These are phyloP conservation scores for Arbacia lixula DNA, from an alignment of 53 echinoderm and acorn worm genomes.

Conservation along the genomic window DNA sequence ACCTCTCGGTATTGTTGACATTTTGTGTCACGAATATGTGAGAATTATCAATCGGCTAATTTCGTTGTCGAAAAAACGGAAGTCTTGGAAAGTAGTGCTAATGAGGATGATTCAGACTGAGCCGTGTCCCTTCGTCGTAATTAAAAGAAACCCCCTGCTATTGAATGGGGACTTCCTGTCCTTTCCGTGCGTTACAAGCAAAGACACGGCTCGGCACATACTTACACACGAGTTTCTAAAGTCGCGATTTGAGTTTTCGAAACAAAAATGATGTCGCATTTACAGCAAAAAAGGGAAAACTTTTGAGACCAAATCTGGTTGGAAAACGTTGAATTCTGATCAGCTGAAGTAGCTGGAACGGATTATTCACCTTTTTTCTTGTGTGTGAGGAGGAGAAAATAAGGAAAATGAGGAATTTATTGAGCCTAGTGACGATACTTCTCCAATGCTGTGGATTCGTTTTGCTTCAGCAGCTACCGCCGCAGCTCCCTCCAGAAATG, in stretches of 20 bases:
- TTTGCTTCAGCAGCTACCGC: conserved; percentile 3
- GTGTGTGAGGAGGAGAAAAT: not conserved
- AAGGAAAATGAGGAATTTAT: conserved; percentile 38
- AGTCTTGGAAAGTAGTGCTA: not conserved
- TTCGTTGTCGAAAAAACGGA: too few relatives aligned
- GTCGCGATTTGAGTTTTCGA: not conserved
- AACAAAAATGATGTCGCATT: not conserved
- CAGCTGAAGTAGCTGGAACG: not conserved
- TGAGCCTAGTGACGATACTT: conserved; percentile 9
- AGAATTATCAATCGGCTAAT: not conserved
- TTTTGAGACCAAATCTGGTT: conserved; percentile 7
- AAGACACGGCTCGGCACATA: conserved; percentile 2
- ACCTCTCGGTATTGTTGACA: too few relatives aligned
- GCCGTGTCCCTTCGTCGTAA: conserved; percentile 16
- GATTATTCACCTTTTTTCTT: conserved; percentile 15
- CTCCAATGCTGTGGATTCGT: not conserved
- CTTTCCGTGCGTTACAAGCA: conserved; percentile 12
- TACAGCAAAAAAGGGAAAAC: not conserved
- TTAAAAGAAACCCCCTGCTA: conserved; percentile 31
- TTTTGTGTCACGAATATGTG: not conserved
- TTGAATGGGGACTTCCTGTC: conserved; percentile 47
- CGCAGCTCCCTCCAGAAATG: not conserved
- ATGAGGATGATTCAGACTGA: conserved; percentile 25
- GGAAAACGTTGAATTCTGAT: too few relatives aligned
- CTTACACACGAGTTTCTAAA: not conserved